Evolutionary conservation across 53 echinoderm and acorn worm genomes (phyloP).

Genomic region (Luidia sarsii): DNA sequence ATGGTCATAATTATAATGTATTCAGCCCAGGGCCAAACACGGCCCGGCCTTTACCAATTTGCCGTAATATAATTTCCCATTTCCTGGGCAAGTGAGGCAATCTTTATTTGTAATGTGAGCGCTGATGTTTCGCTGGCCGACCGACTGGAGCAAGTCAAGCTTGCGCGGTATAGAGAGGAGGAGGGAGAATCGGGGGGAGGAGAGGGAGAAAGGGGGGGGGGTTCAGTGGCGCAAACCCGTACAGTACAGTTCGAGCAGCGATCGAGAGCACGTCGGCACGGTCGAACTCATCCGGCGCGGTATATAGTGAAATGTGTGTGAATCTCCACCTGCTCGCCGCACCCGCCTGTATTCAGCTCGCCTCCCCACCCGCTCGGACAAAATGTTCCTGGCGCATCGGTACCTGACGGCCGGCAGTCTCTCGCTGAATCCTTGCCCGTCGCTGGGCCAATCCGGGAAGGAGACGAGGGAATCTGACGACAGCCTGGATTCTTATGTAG

Average conservation of each 20-base stretch:
- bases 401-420: conserved; percentile 31
- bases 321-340: neutral
- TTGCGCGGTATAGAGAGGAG: too few relatives aligned
- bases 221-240: too few relatives aligned
- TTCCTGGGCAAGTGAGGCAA: conserved; percentile 52
- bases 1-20: too few relatives aligned
- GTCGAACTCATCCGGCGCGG: neutral
- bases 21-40: conserved; percentile 14
- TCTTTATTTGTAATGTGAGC: conserved; percentile 52
- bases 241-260: neutral
- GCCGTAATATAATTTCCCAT: conserved; percentile 56
- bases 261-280: neutral
- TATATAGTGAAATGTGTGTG: neutral
- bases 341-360: neutral
- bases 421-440: conserved; percentile 31
- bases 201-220: too few relatives aligned
- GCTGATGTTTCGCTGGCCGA: conserved; percentile 27
- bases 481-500: conserved; percentile 48
- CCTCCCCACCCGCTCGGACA: neutral
- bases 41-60: conserved; percentile 40
- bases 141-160: conserved; percentile 29
- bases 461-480: conserved; percentile 38
- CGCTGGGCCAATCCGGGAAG: conserved; percentile 8
- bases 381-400: conserved; percentile 49
- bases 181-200: neutral